A percentile compares a stretch with the other conserved stretches of the same genome.
These are phyloP conservation scores for Drosophila trapezifrons DNA, from an alignment of 1,140 invertebrate genomes.

Conservation along the genomic window DNA sequence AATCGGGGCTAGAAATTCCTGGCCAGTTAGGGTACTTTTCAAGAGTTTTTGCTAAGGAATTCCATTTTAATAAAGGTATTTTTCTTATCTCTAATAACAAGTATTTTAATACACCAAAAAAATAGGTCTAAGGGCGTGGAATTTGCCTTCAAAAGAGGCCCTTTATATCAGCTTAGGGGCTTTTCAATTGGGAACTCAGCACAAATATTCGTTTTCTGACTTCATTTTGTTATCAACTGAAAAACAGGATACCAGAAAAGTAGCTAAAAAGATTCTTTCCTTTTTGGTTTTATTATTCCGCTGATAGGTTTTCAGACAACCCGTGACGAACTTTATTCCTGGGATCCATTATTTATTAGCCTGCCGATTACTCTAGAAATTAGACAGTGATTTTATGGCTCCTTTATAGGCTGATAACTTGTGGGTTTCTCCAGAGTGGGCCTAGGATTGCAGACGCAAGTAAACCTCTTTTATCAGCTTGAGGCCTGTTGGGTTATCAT, in stretches of 20 bases:
- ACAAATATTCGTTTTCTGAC: not conserved
- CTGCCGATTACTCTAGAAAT: not conserved
- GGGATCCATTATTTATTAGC: not conserved
- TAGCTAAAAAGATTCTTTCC: not conserved
- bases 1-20: constrained; percentile 15
- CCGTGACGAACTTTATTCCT: not conserved
- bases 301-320: not conserved
- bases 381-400: constrained; percentile 9
- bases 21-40: not conserved
- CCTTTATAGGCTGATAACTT: constrained; percentile 2
- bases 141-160: not conserved
- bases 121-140: not conserved
- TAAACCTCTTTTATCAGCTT: not conserved
- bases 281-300: not conserved
- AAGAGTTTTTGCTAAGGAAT: not conserved
- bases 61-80: not conserved
- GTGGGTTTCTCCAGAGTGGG: not conserved
- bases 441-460: not conserved
- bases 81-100: constrained; percentile 9
- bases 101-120: no score
- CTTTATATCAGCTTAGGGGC: not conserved
- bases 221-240: not conserved
- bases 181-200: not conserved
- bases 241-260: not conserved
- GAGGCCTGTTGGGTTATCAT: constrained; percentile 7